Evolutionary conservation across 2,113 vertebrate species (phyloP), one percentile per base, ranked within the genome.

Genomic region (Menidia beryllina): DNA sequence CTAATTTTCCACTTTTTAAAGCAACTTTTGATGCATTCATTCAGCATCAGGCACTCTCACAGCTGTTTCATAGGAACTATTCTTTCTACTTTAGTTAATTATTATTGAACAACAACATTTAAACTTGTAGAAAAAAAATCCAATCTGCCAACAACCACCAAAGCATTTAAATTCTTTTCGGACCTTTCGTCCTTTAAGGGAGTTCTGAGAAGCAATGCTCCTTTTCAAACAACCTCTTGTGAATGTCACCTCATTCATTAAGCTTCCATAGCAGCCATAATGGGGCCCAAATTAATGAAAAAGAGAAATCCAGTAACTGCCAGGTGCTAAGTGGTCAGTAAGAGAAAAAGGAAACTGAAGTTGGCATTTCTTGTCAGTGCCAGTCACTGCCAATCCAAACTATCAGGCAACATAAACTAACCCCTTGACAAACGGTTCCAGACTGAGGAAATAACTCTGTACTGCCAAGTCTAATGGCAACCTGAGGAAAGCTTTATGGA

Each of bases 351-450:
- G 82, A 89, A 87, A 81, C 79, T 78, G 14, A 11, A 71, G 74
- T 62, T 90, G 80, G 84, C 84, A 78, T 26, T 8, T 2, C 7
- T 11, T 49, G 20, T 63, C 63, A 27, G n/a, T 81, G 84, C 82
- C 85, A 81, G 74, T 47, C 47, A 26, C 58, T 85, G 89, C 84
- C 87, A 91, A 82, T 55, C 79, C 63, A 90, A 91, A 82, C 89
- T 86, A 82, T 87, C 65, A 21, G 75, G 50, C 57, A 51, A n/a
- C 63, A 76, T 47, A 61, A 81, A 85, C 79, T 52, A 76, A 69
- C 58, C 63, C 41, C 62, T 58, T 75, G 83, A 85, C 60, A 45
- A 77, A 67, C 5, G 36, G 30, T 59, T 62, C 58, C 38, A 8
- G 36, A 38, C 67, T 72, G 69, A 66, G 58, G 67, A 66, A 66